Evolutionary conservation across 2,888 invertebrate species (phyloP).

Genomic region (Ischnus inquisitorius): DNA sequence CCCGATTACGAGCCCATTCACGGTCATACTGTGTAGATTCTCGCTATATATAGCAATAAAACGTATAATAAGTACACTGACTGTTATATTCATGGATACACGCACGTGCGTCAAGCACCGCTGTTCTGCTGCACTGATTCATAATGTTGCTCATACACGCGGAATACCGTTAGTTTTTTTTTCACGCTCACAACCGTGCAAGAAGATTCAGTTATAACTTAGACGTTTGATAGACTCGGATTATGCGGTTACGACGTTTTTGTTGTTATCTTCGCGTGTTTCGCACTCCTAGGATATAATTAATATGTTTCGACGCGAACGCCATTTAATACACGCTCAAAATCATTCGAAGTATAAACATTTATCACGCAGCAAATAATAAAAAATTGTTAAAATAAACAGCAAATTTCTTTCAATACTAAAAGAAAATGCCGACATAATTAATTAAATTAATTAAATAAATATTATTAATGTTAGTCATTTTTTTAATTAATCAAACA

Average conservation of each 20-base stretch:
- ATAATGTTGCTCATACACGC: constrained; percentile 24
- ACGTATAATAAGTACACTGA: constrained; percentile 33
- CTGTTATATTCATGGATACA: constrained; percentile 32
- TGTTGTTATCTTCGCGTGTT: background rate
- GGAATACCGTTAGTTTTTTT: constrained; percentile 18
- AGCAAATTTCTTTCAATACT: no score
- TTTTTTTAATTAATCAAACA: no score
- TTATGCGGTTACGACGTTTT: background rate
- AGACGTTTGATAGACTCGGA: background rate
- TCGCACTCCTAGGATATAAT: background rate
- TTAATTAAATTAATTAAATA: no score
- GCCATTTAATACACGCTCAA: background rate
- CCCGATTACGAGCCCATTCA: constrained; percentile 3
- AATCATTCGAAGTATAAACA: background rate
- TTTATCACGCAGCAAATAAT: background rate
- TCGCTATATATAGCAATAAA: constrained; percentile 17
- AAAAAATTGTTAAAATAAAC: background rate
- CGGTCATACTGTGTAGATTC: constrained; percentile 7
- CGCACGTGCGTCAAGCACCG: constrained; percentile 38
- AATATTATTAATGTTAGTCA: background rate
- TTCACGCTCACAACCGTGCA: background rate
- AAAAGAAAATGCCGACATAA: no score
- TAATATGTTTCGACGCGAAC: background rate
- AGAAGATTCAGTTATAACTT: background rate
- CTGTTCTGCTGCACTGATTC: constrained; percentile 34